These are phyloP conservation scores for Gobiocypris rarus DNA, from an alignment of 2,113 vertebrate genomes.

Conservation along the genomic window DNA sequence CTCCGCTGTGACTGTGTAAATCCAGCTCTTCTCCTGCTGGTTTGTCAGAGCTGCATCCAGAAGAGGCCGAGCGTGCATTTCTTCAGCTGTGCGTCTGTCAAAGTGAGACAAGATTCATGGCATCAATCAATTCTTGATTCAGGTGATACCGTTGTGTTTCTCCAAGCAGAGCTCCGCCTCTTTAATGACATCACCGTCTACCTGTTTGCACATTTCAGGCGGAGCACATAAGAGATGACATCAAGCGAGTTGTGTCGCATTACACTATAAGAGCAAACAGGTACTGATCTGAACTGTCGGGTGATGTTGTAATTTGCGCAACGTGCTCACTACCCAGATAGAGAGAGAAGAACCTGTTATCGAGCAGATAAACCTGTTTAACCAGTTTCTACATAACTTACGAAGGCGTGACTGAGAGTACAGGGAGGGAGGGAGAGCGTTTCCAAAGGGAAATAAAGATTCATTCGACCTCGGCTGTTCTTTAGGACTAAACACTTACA, in stretches of 20 bases:
- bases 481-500: neutral
- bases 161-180: neutral
- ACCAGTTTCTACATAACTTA: conserved; percentile 76
- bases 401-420: conserved; percentile 76
- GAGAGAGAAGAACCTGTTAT: conserved; percentile 11
- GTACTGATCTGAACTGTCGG: neutral
- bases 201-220: conserved; percentile 68
- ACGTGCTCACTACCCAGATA: neutral
- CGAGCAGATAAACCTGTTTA: conserved; percentile 61
- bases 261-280: conserved; percentile 64
- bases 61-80: conserved; percentile 81
- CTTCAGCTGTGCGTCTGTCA: conserved; percentile 79
- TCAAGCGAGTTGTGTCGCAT: conserved; percentile 74
- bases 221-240: conserved; percentile 78
- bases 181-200: neutral
- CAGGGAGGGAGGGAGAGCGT: conserved; percentile 37
- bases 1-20: conserved; percentile 77
- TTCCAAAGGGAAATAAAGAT: neutral
- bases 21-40: conserved; percentile 78
- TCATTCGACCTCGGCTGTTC: neutral
- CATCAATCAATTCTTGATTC: neutral
- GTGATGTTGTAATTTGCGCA: conserved; percentile 6
- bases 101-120: conserved; percentile 71
- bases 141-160: neutral
- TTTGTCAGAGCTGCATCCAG: conserved; percentile 77